Conservation (phyloP, 2,888 invertebrate genomes). For the Ichneumon xanthorius region DNA sequence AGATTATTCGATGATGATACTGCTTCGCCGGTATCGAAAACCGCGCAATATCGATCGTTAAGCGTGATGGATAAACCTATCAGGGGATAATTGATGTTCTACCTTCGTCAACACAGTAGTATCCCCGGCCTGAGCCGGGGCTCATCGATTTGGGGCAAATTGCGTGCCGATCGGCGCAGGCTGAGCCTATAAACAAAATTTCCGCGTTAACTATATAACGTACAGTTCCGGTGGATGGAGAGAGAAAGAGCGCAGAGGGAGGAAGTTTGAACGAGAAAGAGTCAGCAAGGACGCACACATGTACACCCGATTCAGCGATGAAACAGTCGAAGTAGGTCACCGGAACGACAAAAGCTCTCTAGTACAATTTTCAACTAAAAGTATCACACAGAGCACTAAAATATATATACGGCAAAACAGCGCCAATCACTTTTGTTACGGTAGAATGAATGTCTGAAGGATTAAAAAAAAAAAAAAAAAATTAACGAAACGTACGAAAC, state of each 20-base stretch:
- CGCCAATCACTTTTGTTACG: conserved; percentile 61
- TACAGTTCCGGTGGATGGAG: neutral
- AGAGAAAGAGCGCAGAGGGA: neutral
- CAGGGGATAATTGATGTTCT: conserved; percentile 60
- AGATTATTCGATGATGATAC: neutral
- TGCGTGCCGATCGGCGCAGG: conserved; percentile 20
- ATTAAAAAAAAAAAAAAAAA: conserved; percentile 52
- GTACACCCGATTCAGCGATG: neutral
- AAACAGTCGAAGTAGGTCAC: conserved; percentile 54
- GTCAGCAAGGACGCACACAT: conserved; percentile 28
- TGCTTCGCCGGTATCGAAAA: neutral
- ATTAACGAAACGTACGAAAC: conserved; percentile 45
- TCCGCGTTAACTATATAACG: neutral
- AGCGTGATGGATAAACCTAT: conserved; percentile 59
- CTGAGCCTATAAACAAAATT: conserved; percentile 34
- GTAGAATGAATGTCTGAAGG: conserved; percentile 60
- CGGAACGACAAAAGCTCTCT: conserved; percentile 23
- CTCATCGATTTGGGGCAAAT: conserved; percentile 57
- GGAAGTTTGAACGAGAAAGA: conserved; percentile 25
- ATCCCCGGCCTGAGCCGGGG: conserved; percentile 5
- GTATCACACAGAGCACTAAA: conserved; percentile 1
- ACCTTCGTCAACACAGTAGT: neutral
- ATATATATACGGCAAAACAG: conserved; percentile 11
- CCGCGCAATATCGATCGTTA: conserved; percentile 38
- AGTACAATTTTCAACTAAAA: conserved; percentile 37